Evolutionary conservation across 2,888 invertebrate species (phyloP), one percentile per base, ranked within the genome.

Genomic region (Ennomos quercinarius): DNA sequence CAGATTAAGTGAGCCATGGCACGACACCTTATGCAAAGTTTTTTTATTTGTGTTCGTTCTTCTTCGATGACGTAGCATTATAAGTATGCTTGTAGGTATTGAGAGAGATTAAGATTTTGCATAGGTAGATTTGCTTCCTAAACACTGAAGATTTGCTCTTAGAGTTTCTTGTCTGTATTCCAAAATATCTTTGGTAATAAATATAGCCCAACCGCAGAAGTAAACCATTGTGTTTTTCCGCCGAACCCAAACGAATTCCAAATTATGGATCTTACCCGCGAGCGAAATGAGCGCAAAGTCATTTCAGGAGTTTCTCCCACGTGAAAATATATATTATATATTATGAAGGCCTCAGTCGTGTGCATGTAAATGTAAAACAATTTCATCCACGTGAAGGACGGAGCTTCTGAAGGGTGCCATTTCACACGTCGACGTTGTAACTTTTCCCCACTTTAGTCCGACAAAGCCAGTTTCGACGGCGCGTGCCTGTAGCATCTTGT

Each of bases 301-400:
- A 69, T 66, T 74, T 64, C 45, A 67, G 68, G 72, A 76, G 71
- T 73, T 73, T 70, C 72, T 74, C 57, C 63, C 70, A 64, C 72
- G 69, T 63, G 65, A 66, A 70, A 75, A 74, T 77, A 48, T 52
- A 53, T 59, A 49, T 57, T 57, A 57, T 57, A 40, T 40, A 73
- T 76, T 59, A 78, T 74, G 77, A 73, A 71, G 74, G 72, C 72
- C 68, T 68, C 69, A 72, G 77, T 78, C 76, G 78, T 78, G 77
- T 76, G 77, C 79, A 80, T 81, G 78, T 77, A 82, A 82, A 84
- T 82, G 80, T 77, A 73, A 78, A 80, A 82, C 84, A 81, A 84
- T 85, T 81, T 77, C 76, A 78, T 77, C 74, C 59, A 56, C 51
- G 60, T 70, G 64, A 61, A 66, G 64, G 68, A 67, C 64, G 68